Evolutionary conservation across 2,797 vertebrate species (phyloP).

Genomic region (Rhynchotus rufescens): DNA sequence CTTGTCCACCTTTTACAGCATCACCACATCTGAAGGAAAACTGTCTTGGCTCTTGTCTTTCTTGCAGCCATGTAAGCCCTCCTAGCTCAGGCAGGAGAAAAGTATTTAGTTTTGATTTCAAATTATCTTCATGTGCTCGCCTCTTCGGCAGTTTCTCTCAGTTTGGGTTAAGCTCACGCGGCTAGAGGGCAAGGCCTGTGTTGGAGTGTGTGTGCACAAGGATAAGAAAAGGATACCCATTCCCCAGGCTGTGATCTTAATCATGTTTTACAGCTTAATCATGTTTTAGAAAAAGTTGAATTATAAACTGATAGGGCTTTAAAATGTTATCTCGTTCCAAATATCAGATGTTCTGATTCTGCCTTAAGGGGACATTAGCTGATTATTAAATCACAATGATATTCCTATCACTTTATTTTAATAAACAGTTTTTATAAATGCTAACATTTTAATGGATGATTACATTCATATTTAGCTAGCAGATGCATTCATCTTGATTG

Average conservation of each 20-base stretch:
- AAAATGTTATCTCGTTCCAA: slow-evolving; percentile 28
- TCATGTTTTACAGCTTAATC: not conserved
- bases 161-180: not conserved
- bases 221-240: not conserved
- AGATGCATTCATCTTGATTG: slow-evolving; percentile 65
- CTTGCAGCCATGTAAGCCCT: not conserved
- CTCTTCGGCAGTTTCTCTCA: not conserved
- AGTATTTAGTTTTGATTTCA: not conserved
- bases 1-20: not conserved
- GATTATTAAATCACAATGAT: slow-evolving; percentile 68
- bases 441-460: slow-evolving; percentile 72
- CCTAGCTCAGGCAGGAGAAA: not conserved
- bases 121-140: not conserved
- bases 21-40: not conserved
- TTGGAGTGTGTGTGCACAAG: not conserved
- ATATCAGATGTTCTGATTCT: slow-evolving; percentile 25
- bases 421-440: slow-evolving; percentile 67
- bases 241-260: not conserved
- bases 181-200: not conserved
- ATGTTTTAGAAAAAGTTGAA: not conserved
- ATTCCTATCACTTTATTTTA: slow-evolving; percentile 65
- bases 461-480: slow-evolving; percentile 62
- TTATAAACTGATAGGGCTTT: slow-evolving; percentile 37
- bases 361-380: slow-evolving; percentile 68
- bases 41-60: not conserved